Percentiles rank a stretch among this genome's conserved stretches.
phyloP scores from a whole-genome alignment of 1,140 invertebrate species.

The Drosophila ohnishii region DNA sequence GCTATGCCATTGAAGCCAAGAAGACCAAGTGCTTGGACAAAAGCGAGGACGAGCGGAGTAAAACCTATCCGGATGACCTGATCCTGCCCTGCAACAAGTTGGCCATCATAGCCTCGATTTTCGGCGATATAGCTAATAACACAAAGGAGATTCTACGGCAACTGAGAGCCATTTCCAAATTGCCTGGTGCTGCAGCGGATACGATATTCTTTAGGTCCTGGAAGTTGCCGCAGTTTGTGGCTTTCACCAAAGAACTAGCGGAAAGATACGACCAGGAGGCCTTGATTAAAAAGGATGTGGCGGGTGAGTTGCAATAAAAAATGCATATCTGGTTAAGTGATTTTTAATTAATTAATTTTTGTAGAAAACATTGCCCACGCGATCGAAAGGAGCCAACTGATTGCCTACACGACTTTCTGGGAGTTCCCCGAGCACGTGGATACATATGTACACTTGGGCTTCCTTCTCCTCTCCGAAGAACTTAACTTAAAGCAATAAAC shows the following conservation, averaged over 20 bases:
- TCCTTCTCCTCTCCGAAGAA: conserved; percentile 66
- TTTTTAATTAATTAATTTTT: neutral
- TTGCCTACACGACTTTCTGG: conserved; percentile 64
- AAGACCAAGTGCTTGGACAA: conserved; percentile 65
- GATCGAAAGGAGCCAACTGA: conserved; percentile 48
- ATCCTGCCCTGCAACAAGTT: conserved; percentile 60
- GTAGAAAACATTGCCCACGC: conserved; percentile 69
- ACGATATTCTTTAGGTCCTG: conserved; percentile 65
- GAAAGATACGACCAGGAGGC: conserved; percentile 64
- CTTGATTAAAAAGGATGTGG: conserved; percentile 54
- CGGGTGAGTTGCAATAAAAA: conserved; percentile 36
- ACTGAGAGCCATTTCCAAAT: conserved; percentile 45
- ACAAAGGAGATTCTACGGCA: conserved; percentile 56
- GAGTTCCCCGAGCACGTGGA: conserved; percentile 73
- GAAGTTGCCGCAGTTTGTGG: conserved; percentile 64
- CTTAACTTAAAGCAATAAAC: conserved; percentile 21
- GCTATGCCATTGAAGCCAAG: conserved; percentile 68
- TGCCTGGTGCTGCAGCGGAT: conserved; percentile 41
- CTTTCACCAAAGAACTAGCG: conserved; percentile 52
- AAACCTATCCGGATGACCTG: conserved; percentile 59
- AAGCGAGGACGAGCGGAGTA: neutral
- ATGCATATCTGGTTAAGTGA: neutral
- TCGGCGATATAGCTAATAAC: conserved; percentile 66
- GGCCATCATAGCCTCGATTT: conserved; percentile 67
- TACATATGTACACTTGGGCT: conserved; percentile 53